phyloP scores from a whole-genome alignment of 2,797 vertebrate genomes.

The Hippoglossus hippoglossus region DNA sequence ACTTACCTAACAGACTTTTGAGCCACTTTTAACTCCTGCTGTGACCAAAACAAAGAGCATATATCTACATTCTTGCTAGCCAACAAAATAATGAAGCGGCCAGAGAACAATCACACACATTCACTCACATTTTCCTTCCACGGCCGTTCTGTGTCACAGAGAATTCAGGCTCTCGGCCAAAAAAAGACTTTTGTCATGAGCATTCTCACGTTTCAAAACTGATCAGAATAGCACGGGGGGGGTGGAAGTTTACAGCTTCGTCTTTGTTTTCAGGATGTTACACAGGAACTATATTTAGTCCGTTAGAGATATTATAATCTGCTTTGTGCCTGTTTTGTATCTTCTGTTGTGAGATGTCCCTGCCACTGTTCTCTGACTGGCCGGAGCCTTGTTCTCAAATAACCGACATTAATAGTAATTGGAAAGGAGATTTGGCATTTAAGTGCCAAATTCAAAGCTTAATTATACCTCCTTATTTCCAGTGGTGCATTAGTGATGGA shows the following conservation, averaged over 20 bases:
- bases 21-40: neutral
- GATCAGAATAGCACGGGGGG: slow-evolving; percentile 62
- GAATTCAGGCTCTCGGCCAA: slow-evolving; percentile 54
- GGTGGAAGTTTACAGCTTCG: slow-evolving; percentile 56
- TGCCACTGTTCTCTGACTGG: neutral
- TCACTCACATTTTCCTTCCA: slow-evolving; percentile 27
- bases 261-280: slow-evolving; percentile 76
- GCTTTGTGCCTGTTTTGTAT: slow-evolving; percentile 43
- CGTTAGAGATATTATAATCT: slow-evolving; percentile 46
- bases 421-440: neutral
- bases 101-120: slow-evolving; percentile 13
- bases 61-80: neutral
- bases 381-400: slow-evolving; percentile 12
- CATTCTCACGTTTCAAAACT: slow-evolving; percentile 71
- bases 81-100: slow-evolving; percentile 5
- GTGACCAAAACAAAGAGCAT: neutral
- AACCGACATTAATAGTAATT: slow-evolving; percentile 13
- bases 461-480: slow-evolving; percentile 19
- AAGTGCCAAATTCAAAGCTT: slow-evolving; percentile 14
- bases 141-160: slow-evolving; percentile 22
- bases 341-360: slow-evolving; percentile 37
- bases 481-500: slow-evolving; percentile 13
- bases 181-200: slow-evolving; percentile 50
- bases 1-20: neutral
- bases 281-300: slow-evolving; percentile 70